A percentile compares a stretch with the other conserved stretches of the same genome.
phyloP scores from a whole-genome alignment of 2,888 invertebrate genomes.

The Octodonta nipae region DNA sequence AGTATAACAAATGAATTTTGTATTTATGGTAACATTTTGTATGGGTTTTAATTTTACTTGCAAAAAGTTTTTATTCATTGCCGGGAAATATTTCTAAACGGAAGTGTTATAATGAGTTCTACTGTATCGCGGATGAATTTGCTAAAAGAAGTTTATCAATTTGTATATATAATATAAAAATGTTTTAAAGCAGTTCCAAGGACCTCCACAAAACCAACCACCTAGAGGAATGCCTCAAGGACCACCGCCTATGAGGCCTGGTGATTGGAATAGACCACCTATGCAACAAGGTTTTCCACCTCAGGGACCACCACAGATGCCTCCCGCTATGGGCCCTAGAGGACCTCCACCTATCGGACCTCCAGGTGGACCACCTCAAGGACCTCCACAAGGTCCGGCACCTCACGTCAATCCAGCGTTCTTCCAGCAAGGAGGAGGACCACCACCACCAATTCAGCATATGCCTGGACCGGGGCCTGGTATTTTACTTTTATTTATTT shows the following conservation, averaged over 20 bases:
- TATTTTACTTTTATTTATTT: constrained; percentile 11
- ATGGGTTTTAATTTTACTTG: too few species aligned
- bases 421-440: constrained; percentile 66
- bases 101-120: too few species aligned
- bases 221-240: constrained; percentile 45
- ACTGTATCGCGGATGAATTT: too few species aligned
- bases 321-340: constrained; percentile 42
- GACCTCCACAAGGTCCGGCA: constrained; percentile 47
- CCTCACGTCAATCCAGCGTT: constrained; percentile 96
- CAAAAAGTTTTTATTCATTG: too few species aligned
- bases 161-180: too few species aligned
- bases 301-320: constrained; percentile 59
- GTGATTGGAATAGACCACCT: constrained; percentile 64
- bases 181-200: constrained; percentile 42
- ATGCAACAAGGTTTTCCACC: constrained; percentile 46
- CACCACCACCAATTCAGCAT: constrained; percentile 43
- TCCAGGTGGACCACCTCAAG: constrained; percentile 40
- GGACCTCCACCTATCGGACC: constrained; percentile 44
- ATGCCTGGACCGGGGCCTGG: constrained; percentile 33
- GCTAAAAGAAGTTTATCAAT: too few species aligned
- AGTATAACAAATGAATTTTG: too few species aligned
- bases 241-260: constrained; percentile 50
- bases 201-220: constrained; percentile 45
- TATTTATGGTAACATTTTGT: too few species aligned
- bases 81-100: too few species aligned